A percentile compares a stretch with the other conserved stretches of the same genome.
phyloP scores from a whole-genome alignment of 1,140 invertebrate species.

The Nasonia vitripennis region DNA sequence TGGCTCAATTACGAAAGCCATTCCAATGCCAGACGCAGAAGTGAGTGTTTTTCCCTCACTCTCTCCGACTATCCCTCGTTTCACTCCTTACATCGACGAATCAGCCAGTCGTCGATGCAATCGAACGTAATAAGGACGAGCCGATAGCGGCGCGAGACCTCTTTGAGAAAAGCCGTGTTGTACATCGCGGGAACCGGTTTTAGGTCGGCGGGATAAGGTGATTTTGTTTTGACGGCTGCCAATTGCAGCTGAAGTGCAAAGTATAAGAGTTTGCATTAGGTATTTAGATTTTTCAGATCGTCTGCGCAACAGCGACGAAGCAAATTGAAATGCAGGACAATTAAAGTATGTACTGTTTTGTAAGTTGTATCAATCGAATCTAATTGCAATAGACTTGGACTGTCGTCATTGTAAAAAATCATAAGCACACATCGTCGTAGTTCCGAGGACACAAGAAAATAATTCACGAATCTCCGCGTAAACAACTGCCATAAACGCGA shows the following conservation, averaged over 20 bases:
- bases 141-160: neutral
- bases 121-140: conserved; percentile 20
- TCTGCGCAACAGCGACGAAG: too few relatives aligned
- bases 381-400: too few relatives aligned
- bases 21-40: conserved; percentile 19
- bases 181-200: conserved; percentile 6
- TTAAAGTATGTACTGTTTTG: too few relatives aligned
- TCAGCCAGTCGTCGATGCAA: neutral
- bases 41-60: neutral
- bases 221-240: neutral
- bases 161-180: neutral
- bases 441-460: neutral
- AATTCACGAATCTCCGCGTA: neutral
- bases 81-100: neutral
- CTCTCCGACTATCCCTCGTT: neutral
- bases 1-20: conserved; percentile 21
- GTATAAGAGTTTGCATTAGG: neutral
- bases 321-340: too few relatives aligned
- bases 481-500: neutral
- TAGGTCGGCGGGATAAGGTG: neutral
- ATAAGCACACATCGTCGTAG: neutral
- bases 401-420: neutral
- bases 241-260: neutral
- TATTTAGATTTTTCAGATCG: neutral
- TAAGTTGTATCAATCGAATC: too few relatives aligned